A percentile compares a stretch with the other conserved stretches of the same genome.
Conservation (phyloP, 2,888 invertebrate species). For the Argynnis bischoffii region DNA sequence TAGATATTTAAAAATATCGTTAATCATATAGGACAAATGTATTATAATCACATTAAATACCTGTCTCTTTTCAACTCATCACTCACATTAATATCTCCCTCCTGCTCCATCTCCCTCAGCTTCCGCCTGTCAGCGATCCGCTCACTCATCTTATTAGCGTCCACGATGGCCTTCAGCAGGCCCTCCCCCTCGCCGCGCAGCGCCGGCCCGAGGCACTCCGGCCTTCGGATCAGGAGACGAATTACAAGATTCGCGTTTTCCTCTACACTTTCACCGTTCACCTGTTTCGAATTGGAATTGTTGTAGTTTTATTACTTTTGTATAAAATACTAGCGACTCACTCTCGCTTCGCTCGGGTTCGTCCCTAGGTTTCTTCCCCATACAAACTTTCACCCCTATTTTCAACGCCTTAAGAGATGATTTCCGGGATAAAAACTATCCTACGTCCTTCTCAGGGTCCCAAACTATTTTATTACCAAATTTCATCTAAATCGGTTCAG, state of each 20-base stretch:
- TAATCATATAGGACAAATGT: too few species aligned
- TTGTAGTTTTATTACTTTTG: too few species aligned
- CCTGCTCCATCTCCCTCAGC: conserved; percentile 90
- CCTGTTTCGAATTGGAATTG: conserved; percentile 49
- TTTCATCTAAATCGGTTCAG: too few species aligned
- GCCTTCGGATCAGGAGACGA: conserved; percentile 96
- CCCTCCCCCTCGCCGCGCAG: conserved; percentile 99
- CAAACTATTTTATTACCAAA: too few species aligned
- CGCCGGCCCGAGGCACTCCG: conserved; percentile 99
- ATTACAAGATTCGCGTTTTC: conserved; percentile 99
- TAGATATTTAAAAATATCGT: too few species aligned
- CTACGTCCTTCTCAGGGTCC: too few species aligned
- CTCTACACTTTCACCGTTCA: conserved; percentile 98
- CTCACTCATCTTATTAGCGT: conserved; percentile 98
- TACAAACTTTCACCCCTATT: too few species aligned
- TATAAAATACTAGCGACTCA: too few species aligned
- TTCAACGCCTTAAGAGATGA: too few species aligned
- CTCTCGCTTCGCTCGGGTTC: too few species aligned
- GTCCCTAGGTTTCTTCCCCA: too few species aligned
- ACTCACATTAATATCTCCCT: conserved; percentile 81
- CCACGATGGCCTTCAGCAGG: conserved; percentile 96
- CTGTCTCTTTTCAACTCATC: not conserved
- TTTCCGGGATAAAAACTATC: too few species aligned
- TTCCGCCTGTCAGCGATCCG: conserved; percentile 91
- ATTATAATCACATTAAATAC: not conserved